Evolutionary conservation across 2,888 invertebrate species (phyloP).

Genomic region (Hymenopus coronatus): DNA sequence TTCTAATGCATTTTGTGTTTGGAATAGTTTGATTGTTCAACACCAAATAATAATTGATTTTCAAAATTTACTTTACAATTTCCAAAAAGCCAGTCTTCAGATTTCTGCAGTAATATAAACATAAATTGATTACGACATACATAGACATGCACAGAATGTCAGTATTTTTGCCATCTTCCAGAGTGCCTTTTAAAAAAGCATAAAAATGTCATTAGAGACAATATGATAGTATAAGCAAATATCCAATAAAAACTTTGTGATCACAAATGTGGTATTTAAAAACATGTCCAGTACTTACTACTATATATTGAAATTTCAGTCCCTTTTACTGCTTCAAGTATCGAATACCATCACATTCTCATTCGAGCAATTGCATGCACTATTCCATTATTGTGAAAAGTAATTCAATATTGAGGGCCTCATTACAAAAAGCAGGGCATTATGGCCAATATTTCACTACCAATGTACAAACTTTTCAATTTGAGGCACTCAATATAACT

Average conservation of each 20-base stretch:
- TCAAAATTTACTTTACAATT: neutral
- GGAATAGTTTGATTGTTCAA: neutral
- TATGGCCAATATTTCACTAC: neutral
- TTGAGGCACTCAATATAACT: neutral
- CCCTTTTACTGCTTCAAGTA: neutral
- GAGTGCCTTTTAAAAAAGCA: neutral
- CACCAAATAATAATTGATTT: neutral
- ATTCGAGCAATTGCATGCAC: neutral
- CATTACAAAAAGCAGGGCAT: neutral
- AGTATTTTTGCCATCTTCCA: neutral
- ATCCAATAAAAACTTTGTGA: conserved; percentile 3
- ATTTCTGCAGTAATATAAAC: neutral
- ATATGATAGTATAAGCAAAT: neutral
- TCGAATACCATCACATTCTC: neutral
- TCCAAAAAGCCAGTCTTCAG: neutral
- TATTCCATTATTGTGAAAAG: neutral
- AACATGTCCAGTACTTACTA: neutral
- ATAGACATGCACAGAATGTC: neutral
- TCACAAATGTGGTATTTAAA: conserved; percentile 1
- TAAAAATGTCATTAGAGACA: neutral
- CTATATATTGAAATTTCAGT: neutral
- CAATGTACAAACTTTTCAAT: neutral
- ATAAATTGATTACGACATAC: neutral
- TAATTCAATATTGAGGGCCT: neutral
- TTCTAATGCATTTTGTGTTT: neutral